Evolutionary conservation across 2,113 vertebrate species (phyloP), one percentile per base, ranked within the genome.

Genomic region (Nannospalax galili): DNA sequence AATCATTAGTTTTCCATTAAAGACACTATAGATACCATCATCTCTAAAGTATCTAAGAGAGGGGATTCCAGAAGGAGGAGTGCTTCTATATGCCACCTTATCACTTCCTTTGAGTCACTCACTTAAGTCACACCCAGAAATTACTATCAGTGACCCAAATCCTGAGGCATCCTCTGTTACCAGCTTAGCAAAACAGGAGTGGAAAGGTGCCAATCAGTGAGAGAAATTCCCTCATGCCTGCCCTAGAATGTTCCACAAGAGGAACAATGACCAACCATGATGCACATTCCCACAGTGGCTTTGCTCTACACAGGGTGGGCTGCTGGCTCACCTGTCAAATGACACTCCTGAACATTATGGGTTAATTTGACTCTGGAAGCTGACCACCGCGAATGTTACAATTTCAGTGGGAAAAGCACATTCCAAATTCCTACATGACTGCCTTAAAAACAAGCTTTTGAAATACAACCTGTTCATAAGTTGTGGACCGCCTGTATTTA

Each of bases 381-480:
- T 72, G 86, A 84, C 93, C 4, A 0, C 24, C 77, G 0, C 2
- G 1, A 35, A 1, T 45, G 60, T 65, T 56, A 20, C 15, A 7
- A 5, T 93, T 89, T 95, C 87, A 20, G n/a, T 30, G 74, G 52
- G 70, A 80, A 84, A 62, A 1, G 45, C 14, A 0, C 74, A 3
- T 87, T 92, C 84, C 92, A 52, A 16, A 73, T 77, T 73, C 91
- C 60, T 62, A 5, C 56, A 80, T 0, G 24, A 42, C 62, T 40
- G 64, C 91, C 94, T 97, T 42, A 5, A 37, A 96, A 91, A 45
- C 94, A 84, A 48, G 78, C 79, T 90, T 80, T 70, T 67, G 79
- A 97, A 89, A 94, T 87, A 8, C 97, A 97, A 42, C 93, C 91
- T 95, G 65, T 87, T 92, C 30, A 0, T 91, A 37, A 77, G 86